phyloP scores from a whole-genome alignment of 2,113 vertebrate species.

The Mormoops blainvillei region DNA sequence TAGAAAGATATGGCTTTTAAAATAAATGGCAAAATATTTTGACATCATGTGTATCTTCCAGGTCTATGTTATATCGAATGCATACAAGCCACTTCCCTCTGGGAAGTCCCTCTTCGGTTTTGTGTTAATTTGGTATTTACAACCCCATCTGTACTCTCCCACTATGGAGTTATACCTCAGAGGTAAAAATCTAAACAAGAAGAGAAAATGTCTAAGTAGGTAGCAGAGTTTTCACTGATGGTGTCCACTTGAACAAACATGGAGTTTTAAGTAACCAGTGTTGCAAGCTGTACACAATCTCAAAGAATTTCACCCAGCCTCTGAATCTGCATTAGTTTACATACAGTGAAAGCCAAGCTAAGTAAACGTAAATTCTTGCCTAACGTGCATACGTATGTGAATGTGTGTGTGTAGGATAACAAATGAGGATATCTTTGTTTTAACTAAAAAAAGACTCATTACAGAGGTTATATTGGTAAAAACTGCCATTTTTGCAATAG shows the following conservation, averaged over 20 bases:
- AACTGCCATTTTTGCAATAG: background rate
- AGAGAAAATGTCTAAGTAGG: conserved; percentile 50
- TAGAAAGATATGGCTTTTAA: background rate
- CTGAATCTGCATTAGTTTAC: background rate
- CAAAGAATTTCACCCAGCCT: background rate
- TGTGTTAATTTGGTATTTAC: conserved; percentile 41
- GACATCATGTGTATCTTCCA: background rate
- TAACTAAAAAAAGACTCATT: background rate
- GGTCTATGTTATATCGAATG: background rate
- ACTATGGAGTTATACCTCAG: background rate
- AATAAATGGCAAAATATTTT: background rate
- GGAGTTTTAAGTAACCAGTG: background rate
- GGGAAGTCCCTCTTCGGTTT: background rate
- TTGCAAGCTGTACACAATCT: background rate
- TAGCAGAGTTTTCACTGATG: conserved; percentile 67
- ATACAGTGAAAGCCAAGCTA: background rate
- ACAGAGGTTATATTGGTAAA: background rate
- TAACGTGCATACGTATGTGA: background rate
- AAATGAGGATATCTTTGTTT: background rate
- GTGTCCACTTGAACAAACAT: conserved; percentile 39
- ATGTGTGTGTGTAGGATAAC: background rate
- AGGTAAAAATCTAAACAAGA: conserved; percentile 54
- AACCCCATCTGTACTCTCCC: conserved; percentile 42
- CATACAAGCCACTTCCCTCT: background rate
- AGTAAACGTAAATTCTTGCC: background rate